A percentile compares a stretch with the other conserved stretches of the same genome.
phyloP scores from a whole-genome alignment of 2,888 invertebrate genomes.

The Cantharis rufa region DNA sequence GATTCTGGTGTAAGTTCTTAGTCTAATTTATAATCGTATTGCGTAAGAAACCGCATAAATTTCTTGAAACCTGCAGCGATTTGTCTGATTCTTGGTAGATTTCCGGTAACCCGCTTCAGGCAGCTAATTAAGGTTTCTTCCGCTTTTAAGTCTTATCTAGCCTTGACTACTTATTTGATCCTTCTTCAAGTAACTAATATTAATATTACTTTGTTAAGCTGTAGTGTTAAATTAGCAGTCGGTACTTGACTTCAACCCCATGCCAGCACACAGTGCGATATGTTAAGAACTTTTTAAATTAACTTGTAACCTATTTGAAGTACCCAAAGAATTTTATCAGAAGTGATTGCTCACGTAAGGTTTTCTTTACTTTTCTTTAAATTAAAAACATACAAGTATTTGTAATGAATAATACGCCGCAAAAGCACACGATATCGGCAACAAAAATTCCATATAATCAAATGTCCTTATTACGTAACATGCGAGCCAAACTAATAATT shows the following conservation, averaged over 20 bases:
- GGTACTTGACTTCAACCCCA: background rate
- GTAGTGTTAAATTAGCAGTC: constrained; percentile 13
- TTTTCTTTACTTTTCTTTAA: background rate
- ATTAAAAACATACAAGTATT: background rate
- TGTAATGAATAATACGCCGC: background rate
- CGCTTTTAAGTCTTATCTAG: constrained; percentile 33
- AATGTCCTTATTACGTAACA: background rate
- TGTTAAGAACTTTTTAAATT: background rate
- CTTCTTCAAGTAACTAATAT: constrained; percentile 1
- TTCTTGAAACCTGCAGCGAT: constrained; percentile 29
- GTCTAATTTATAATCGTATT: constrained; percentile 26
- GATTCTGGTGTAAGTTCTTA: constrained; percentile 4
- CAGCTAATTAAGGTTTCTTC: constrained; percentile 33
- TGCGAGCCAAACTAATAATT: background rate
- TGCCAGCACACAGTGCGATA: background rate
- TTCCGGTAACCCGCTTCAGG: constrained; percentile 29
- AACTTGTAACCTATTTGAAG: background rate
- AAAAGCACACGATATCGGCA: background rate
- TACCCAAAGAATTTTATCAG: background rate
- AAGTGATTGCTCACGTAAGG: background rate
- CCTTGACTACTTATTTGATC: constrained; percentile 17
- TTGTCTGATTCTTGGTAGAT: constrained; percentile 31
- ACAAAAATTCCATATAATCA: background rate
- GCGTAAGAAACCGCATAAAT: constrained; percentile 28
- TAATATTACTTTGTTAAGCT: background rate